Evolutionary conservation across 2,797 vertebrate species (phyloP).

Genomic region (Cuniculus paca): DNA sequence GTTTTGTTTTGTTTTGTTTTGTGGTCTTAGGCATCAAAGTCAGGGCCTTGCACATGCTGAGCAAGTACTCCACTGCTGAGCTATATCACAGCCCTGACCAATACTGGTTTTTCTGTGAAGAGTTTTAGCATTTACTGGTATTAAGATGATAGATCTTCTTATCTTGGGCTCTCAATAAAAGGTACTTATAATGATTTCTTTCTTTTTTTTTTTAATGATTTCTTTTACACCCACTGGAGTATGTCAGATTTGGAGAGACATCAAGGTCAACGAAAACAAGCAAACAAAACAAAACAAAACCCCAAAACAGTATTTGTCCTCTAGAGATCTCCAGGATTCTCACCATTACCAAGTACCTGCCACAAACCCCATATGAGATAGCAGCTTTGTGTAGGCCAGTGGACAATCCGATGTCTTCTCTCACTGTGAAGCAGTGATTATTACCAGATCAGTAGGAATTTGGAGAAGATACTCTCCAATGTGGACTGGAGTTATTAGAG

Average conservation of each 20-base stretch:
- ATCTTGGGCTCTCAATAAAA: background rate
- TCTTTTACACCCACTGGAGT: background rate
- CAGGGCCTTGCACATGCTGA: background rate
- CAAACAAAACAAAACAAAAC: background rate
- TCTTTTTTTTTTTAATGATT: background rate
- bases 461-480: constrained; percentile 34
- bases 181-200: background rate
- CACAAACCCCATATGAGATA: background rate
- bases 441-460: constrained; percentile 39
- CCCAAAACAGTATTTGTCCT: background rate
- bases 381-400: background rate
- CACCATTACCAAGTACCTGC: constrained; percentile 21
- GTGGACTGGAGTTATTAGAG: constrained; percentile 3
- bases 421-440: constrained; percentile 27
- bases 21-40: background rate
- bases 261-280: constrained; percentile 39
- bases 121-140: constrained; percentile 33
- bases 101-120: background rate
- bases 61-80: background rate
- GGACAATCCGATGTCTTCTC: background rate
- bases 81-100: background rate
- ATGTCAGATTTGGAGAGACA: background rate
- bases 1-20: constrained; percentile 45
- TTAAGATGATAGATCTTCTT: background rate
- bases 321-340: constrained; percentile 9